A percentile compares a stretch with the other conserved stretches of the same genome.
phyloP scores from a whole-genome alignment of 2,797 vertebrate species.

The Fistularia commersonii region DNA sequence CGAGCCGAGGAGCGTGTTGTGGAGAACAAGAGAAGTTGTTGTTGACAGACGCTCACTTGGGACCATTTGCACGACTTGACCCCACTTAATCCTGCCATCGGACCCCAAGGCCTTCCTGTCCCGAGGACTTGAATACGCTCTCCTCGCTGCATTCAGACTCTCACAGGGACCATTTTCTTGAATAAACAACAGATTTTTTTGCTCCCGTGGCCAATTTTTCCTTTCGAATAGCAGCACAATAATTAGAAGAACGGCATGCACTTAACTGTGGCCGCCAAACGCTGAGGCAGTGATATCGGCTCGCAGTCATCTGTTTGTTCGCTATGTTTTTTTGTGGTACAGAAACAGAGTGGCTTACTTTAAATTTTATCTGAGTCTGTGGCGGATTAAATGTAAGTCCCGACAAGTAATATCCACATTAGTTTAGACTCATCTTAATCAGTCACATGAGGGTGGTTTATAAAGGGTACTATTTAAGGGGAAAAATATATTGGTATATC shows the following conservation, averaged over 20 bases:
- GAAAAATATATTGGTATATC: too few species aligned
- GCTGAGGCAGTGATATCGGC: constrained; percentile 28
- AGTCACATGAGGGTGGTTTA: too few species aligned
- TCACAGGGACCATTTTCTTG: constrained; percentile 55
- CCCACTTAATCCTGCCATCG: constrained; percentile 60
- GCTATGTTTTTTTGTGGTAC: not conserved
- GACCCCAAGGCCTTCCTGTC: constrained; percentile 47
- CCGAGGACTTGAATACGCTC: constrained; percentile 41
- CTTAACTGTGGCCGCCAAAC: constrained; percentile 27
- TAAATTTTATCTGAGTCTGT: too few species aligned
- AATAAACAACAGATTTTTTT: constrained; percentile 57
- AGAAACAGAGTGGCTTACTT: not conserved
- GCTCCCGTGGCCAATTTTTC: constrained; percentile 56
- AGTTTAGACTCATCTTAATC: too few species aligned
- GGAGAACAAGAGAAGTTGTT: constrained; percentile 43
- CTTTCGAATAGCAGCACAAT: constrained; percentile 49
- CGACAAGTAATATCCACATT: too few species aligned
- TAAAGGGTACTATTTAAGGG: too few species aligned
- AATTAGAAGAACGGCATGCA: constrained; percentile 45
- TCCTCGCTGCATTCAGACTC: constrained; percentile 30
- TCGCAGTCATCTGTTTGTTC: constrained; percentile 6
- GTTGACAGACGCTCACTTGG: constrained; percentile 50
- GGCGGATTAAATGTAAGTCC: too few species aligned
- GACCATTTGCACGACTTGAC: constrained; percentile 49
- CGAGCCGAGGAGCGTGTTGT: constrained; percentile 25